A percentile compares a stretch with the other conserved stretches of the same genome.
Conservation (phyloP, 2,113 vertebrate genomes). For the Sclerurus mexicanus region DNA sequence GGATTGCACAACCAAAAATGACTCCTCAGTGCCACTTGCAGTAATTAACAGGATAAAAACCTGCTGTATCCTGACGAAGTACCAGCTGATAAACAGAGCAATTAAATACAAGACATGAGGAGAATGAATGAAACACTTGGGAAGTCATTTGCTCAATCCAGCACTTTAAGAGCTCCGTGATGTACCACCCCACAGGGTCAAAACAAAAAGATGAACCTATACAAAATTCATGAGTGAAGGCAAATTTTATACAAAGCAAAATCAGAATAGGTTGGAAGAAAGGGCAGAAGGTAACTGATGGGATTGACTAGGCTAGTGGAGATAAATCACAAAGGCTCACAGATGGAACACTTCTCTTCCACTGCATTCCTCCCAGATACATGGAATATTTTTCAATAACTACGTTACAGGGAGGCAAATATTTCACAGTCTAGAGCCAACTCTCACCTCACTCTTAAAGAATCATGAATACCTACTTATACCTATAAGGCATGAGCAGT, state of each 20-base stretch:
- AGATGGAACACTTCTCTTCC: not conserved
- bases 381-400: not conserved
- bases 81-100: not conserved
- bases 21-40: not conserved
- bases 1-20: not conserved
- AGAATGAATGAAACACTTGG: not conserved
- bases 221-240: not conserved
- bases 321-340: not conserved
- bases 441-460: not conserved
- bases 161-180: not conserved
- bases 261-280: not conserved
- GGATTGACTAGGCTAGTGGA: not conserved
- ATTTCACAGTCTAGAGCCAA: not conserved
- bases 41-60: not conserved
- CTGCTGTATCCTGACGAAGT: not conserved
- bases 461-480: not conserved
- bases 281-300: not conserved
- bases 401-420: not conserved
- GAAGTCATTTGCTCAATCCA: not conserved
- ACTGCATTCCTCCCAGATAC: not conserved
- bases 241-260: not conserved
- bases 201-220: not conserved
- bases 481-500: not conserved
- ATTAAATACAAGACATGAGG: not conserved
- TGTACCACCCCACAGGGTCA: rapidly evolving